phyloP scores from a whole-genome alignment of 1,140 invertebrate species.

The Psilanteris sp. region DNA sequence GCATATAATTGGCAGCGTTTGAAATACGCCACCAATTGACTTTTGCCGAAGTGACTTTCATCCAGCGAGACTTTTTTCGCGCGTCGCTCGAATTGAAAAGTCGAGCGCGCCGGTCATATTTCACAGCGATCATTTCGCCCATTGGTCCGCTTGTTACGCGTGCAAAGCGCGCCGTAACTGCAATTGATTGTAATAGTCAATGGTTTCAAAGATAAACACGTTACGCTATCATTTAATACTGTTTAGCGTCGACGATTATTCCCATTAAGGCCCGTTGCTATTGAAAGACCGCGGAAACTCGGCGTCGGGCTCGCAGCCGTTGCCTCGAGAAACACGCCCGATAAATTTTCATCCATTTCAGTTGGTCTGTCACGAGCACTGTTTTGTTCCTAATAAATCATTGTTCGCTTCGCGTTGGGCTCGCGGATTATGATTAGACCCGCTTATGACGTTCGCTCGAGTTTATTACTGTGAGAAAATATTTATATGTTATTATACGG shows the following conservation, averaged over 20 bases:
- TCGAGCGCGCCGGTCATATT: constrained; percentile 47
- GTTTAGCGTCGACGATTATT: constrained; percentile 51
- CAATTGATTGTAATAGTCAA: constrained; percentile 57
- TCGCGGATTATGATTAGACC: constrained; percentile 6
- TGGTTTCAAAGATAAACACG: constrained; percentile 53
- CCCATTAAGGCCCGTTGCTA: constrained; percentile 38
- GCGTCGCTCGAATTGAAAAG: constrained; percentile 18
- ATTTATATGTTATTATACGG: constrained; percentile 1
- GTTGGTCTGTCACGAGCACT: constrained; percentile 20
- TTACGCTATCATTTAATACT: constrained; percentile 58
- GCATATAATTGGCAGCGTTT: neutral
- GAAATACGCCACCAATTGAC: neutral
- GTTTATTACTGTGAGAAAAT: constrained; percentile 1
- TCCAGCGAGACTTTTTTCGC: constrained; percentile 3
- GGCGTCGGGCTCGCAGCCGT: constrained; percentile 18
- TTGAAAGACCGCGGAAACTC: constrained; percentile 53
- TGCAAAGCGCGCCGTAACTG: constrained; percentile 29
- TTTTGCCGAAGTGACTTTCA: constrained; percentile 33
- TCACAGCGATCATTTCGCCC: constrained; percentile 33
- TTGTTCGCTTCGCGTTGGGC: neutral
- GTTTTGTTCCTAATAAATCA: constrained; percentile 35
- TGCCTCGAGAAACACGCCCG: constrained; percentile 34
- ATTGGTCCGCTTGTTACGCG: constrained; percentile 29
- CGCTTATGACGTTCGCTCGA: neutral
- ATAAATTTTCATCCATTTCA: constrained; percentile 52